Evolutionary conservation across 2,113 vertebrate genomes (phyloP).

Genomic region (Noturus placidus): DNA sequence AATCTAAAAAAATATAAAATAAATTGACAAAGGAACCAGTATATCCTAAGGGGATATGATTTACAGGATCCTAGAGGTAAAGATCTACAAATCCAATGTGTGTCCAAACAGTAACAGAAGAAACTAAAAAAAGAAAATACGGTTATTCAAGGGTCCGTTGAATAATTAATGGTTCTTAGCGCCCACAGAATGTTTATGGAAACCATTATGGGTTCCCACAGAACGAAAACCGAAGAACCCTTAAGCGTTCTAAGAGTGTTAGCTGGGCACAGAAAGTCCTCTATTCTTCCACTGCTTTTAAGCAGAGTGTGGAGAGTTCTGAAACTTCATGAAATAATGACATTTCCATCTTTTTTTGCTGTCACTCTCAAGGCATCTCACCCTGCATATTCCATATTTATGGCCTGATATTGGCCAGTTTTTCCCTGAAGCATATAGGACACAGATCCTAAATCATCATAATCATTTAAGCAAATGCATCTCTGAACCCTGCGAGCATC

Average conservation of each 20-base stretch:
- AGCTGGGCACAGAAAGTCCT: not conserved
- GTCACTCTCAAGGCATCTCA: not conserved
- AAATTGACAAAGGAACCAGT: not conserved
- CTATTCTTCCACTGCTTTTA: not conserved
- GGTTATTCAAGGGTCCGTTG: not conserved
- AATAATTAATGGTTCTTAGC: not conserved
- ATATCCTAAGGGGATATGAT: not conserved
- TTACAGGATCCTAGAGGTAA: not conserved
- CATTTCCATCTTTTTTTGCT: not conserved
- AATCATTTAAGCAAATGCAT: conserved; percentile 12
- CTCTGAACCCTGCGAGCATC: not conserved
- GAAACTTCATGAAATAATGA: not conserved
- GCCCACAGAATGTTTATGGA: not conserved
- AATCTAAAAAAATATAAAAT: not conserved
- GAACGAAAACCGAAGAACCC: not conserved
- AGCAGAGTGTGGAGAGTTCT: not conserved
- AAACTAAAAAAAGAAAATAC: not conserved
- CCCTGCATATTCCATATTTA: not conserved
- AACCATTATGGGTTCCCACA: not conserved
- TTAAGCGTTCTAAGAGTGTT: not conserved
- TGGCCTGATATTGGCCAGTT: not conserved
- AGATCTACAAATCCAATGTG: not conserved
- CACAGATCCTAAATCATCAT: not conserved
- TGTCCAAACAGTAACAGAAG: not conserved
- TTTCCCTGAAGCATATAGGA: conserved; percentile 1